Evolutionary conservation across 1,140 invertebrate genomes (phyloP), one percentile per base, ranked within the genome.

Genomic region (Anastatus disparis): DNA sequence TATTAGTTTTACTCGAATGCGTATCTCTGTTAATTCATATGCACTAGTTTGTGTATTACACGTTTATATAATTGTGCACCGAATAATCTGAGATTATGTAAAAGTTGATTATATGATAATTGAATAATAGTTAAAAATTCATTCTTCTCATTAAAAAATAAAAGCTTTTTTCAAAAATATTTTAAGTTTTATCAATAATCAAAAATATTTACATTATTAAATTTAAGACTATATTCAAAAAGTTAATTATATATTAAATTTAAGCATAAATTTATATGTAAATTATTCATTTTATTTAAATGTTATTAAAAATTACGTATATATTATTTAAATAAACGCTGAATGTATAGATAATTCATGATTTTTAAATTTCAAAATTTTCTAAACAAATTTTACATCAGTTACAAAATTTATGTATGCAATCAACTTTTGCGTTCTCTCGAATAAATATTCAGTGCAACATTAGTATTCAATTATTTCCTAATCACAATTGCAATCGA

Each of bases 1-100:
- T 63, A 74, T 74, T 70, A 66, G 58, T 67, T 74, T 63, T 73
- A 70, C 46, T 73, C 42, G 44, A 69, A 69, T 69, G 66, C 56
- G 56, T 69, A 63, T 62, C 48, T 59, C 65, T 69, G 58, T 70
- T 70, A 70, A 70, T 62, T 12, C 22, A 52, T 63, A 70, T 55
- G 58, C 67, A 70, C 67, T 63, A 70, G 58, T 70, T 70, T 70
- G 58, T 62, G 67, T 70, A 70, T 70, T 70, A 70, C 67, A 70
- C 67, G n/a, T 62, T 12, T 40, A 70, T 64, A 20, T 64, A 70
- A 27, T 56, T 38, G 35, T n/a, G n/a, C n/a, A n/a, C n/a, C n/a
- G n/a, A n/a, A 29, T 53, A 53, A 17, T 31, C 29, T 22, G 3
- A 22, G 26, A 9, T 10, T 50, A 12, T 50, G 7, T 50, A 2